A percentile compares a stretch with the other conserved stretches of the same genome.
Conservation (phyloP, 23 tunicate species). For the Clavelina lepadiformis region DNA sequence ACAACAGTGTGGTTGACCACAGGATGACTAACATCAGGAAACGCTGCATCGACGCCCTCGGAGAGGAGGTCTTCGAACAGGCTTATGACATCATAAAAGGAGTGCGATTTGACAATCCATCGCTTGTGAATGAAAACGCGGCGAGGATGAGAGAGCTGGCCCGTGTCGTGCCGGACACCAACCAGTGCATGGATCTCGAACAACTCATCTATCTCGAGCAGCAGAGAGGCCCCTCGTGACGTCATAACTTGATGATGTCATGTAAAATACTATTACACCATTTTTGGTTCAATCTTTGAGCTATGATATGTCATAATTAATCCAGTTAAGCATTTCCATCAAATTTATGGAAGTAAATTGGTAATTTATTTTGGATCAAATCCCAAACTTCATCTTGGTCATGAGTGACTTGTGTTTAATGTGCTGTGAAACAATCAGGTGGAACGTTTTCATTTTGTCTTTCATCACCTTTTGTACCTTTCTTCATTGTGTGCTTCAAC, state of each 20-base stretch:
- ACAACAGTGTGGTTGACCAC: slow-evolving; percentile 20
- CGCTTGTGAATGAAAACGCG: slow-evolving; percentile 14
- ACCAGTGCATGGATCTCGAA: slow-evolving; percentile 64
- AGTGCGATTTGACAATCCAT: slow-evolving; percentile 35
- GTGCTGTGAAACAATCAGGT: no score
- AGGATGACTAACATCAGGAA: slow-evolving; percentile 48
- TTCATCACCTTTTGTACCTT: no score
- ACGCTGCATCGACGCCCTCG: slow-evolving; percentile 38
- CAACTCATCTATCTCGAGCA: slow-evolving; percentile 78
- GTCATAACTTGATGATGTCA: no score
- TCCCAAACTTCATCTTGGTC: no score
- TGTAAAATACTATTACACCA: background rate
- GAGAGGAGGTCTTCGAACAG: slow-evolving; percentile 37
- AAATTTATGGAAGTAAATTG: no score
- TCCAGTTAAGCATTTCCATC: no score
- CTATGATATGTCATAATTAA: no score
- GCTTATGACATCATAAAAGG: slow-evolving; percentile 41
- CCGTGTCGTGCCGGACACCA: slow-evolving; percentile 50
- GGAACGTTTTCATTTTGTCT: no score
- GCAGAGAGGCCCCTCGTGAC: slow-evolving; percentile 33
- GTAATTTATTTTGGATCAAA: no score
- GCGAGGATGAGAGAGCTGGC: slow-evolving; percentile 13
- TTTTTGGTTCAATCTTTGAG: no score
- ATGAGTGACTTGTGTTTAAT: no score
- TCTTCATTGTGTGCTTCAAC: no score